These are phyloP conservation scores for Sorex maritimensis DNA, from an alignment of 2,797 vertebrate species.

Conservation along the genomic window DNA sequence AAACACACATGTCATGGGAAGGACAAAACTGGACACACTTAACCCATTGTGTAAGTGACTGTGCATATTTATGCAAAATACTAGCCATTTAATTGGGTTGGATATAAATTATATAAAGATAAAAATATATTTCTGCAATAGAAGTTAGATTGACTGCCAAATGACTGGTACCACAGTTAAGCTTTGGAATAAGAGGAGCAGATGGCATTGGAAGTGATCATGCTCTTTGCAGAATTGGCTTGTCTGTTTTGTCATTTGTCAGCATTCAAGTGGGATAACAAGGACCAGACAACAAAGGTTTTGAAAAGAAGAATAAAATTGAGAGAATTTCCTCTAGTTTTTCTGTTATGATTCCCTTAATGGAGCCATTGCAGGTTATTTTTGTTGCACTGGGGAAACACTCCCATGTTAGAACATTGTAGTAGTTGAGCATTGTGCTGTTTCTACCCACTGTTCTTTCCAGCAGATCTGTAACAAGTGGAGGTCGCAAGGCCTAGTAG, in stretches of 20 bases:
- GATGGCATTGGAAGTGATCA: background rate
- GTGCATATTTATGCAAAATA: background rate
- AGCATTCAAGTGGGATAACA: background rate
- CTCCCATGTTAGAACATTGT: background rate
- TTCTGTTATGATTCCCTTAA: background rate
- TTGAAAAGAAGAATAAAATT: background rate
- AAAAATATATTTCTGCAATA: background rate
- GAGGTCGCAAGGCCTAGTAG: background rate
- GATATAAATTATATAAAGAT: background rate
- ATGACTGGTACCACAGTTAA: background rate
- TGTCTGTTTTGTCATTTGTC: background rate
- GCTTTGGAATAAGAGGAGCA: background rate
- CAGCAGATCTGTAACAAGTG: background rate
- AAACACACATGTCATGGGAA: background rate
- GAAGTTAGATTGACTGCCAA: background rate
- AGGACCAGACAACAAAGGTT: constrained; percentile 8
- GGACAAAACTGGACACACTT: background rate
- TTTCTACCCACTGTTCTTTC: background rate
- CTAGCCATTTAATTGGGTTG: background rate
- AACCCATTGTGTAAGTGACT: background rate
- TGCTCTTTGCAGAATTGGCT: background rate
- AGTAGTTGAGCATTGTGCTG: background rate
- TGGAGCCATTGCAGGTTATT: background rate
- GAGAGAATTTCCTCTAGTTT: background rate
- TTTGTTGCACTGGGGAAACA: background rate